Percentiles rank a stretch among this genome's conserved stretches.
These are phyloP conservation scores for Amphipyra berbera DNA, from an alignment of 2,888 invertebrate species.

Conservation along the genomic window DNA sequence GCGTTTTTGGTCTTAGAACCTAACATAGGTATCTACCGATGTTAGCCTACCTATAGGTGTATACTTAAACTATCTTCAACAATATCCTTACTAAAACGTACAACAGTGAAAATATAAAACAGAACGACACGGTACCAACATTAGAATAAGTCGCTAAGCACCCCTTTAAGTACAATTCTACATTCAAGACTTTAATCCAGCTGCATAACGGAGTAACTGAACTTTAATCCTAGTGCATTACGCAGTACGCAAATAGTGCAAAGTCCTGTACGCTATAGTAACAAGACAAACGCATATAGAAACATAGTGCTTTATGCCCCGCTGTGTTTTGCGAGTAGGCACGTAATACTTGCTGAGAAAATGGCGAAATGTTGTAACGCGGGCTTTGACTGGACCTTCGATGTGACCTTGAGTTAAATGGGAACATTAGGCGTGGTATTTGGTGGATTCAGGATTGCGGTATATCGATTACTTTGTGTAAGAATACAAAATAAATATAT, in stretches of 20 bases:
- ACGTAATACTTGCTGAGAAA: constrained; percentile 63
- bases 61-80: no score
- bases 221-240: constrained; percentile 45
- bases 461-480: not conserved
- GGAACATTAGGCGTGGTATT: constrained; percentile 23
- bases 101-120: no score
- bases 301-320: constrained; percentile 53
- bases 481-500: no score
- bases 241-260: constrained; percentile 48
- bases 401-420: constrained; percentile 48
- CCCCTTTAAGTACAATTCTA: constrained; percentile 6
- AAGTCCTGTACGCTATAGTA: constrained; percentile 49
- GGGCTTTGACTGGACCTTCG: constrained; percentile 63
- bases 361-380: constrained; percentile 75
- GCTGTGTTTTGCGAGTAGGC: constrained; percentile 55
- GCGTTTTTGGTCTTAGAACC: no score
- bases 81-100: no score
- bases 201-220: constrained; percentile 32
- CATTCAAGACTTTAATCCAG: constrained; percentile 18
- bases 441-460: constrained; percentile 17
- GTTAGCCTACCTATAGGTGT: no score
- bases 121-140: not conserved
- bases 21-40: no score
- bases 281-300: constrained; percentile 65
- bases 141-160: not conserved